phyloP scores from a whole-genome alignment of 1,140 invertebrate genomes.

The Wasmannia auropunctata region DNA sequence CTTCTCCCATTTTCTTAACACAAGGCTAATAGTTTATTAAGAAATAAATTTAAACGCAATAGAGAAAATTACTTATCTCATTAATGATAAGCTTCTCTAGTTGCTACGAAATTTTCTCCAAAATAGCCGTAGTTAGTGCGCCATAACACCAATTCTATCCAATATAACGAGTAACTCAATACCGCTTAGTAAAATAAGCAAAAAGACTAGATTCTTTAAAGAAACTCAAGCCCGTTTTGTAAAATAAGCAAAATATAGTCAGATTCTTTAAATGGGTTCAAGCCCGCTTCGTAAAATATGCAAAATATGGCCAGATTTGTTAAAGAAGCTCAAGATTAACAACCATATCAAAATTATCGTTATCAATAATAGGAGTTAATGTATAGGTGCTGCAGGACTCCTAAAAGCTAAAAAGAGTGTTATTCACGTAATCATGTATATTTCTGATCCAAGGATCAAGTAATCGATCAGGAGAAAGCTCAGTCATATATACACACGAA shows the following conservation, averaged over 20 bases:
- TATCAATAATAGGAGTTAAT: neutral
- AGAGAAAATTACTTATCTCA: constrained; percentile 14
- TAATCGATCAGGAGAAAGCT: neutral
- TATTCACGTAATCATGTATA: neutral
- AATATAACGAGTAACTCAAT: too few relatives aligned
- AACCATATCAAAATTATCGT: neutral
- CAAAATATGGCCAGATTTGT: too few relatives aligned
- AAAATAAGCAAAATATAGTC: too few relatives aligned
- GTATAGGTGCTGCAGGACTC: too few relatives aligned
- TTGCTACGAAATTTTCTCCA: neutral
- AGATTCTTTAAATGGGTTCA: too few relatives aligned
- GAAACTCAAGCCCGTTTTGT: too few relatives aligned
- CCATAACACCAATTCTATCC: neutral
- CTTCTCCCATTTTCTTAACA: neutral
- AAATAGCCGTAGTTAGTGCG: neutral
- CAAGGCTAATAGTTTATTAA: neutral
- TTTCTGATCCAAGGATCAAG: neutral
- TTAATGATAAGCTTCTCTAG: constrained; percentile 30
- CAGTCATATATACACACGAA: too few relatives aligned
- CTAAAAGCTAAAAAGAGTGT: neutral
- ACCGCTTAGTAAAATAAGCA: too few relatives aligned
- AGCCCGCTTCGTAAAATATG: too few relatives aligned
- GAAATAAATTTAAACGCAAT: neutral
- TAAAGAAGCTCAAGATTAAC: too few relatives aligned
- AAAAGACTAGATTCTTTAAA: too few relatives aligned